Percentiles rank a stretch among this genome's conserved stretches.
Conservation (phyloP, 2,888 invertebrate species). For the Aricia artaxerxes region DNA sequence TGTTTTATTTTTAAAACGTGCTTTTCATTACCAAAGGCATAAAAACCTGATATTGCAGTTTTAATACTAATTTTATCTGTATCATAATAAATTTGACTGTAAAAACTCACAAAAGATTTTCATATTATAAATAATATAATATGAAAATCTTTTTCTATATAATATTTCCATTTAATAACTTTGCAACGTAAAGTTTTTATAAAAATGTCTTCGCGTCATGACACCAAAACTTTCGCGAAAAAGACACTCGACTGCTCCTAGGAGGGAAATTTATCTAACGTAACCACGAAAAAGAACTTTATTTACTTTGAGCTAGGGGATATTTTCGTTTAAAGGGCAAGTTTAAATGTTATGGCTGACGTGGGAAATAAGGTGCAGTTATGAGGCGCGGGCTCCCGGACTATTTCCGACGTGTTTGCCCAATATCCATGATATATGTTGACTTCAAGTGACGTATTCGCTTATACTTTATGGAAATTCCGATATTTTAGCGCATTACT, state of each 20-base stretch:
- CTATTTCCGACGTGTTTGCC: not conserved
- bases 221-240: not conserved
- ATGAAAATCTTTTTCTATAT: too few relatives aligned
- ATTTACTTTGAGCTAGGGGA: not conserved
- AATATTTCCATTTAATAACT: not conserved
- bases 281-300: not conserved
- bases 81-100: too few relatives aligned
- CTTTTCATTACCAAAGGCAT: not conserved
- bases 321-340: not conserved
- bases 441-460: constrained; percentile 8
- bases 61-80: too few relatives aligned
- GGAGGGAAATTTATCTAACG: not conserved
- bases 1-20: not conserved
- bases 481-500: not conserved
- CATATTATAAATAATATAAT: too few relatives aligned
- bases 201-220: not conserved
- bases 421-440: constrained; percentile 9
- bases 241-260: not conserved
- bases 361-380: constrained; percentile 16
- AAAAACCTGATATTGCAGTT: not conserved
- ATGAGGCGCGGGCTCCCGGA: not conserved
- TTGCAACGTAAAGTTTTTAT: not conserved
- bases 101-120: not conserved
- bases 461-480: not conserved
- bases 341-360: constrained; percentile 11